phyloP scores from a whole-genome alignment of 2,888 invertebrate genomes.

The Merodon equestris region DNA sequence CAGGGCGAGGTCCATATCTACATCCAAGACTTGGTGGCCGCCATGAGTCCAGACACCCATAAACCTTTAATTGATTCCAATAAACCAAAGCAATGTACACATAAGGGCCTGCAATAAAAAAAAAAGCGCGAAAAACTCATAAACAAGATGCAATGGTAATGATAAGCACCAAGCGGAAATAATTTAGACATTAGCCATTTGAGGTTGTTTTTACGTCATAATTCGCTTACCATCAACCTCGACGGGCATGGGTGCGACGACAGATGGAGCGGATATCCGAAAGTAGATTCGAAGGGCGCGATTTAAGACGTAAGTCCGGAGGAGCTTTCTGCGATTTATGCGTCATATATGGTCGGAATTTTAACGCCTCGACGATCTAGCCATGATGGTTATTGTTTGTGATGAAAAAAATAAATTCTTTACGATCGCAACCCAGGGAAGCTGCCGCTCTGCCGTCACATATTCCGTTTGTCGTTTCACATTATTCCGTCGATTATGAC shows the following conservation, averaged over 20 bases:
- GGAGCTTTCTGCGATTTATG: no score
- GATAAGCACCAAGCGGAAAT: conserved; percentile 23
- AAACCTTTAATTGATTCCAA: conserved; percentile 57
- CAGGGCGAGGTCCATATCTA: no score
- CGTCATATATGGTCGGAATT: conserved; percentile 29
- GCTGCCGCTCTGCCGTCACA: no score
- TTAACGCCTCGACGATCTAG: conserved; percentile 9
- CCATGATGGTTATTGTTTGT: no score
- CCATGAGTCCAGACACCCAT: conserved; percentile 47
- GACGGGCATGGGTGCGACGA: background rate
- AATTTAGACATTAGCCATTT: conserved; percentile 47
- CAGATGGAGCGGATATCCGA: conserved; percentile 6
- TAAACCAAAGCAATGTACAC: conserved; percentile 31
- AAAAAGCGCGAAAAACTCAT: conserved; percentile 11
- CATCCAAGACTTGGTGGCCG: conserved; percentile 46
- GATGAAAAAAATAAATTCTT: no score
- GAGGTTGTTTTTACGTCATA: conserved; percentile 40
- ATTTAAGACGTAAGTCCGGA: no score
- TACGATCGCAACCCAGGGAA: no score
- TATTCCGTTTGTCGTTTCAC: no score
- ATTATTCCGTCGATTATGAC: no score
- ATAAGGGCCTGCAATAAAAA: conserved; percentile 20
- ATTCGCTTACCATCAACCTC: conserved; percentile 33
- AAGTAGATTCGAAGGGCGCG: conserved; percentile 11
- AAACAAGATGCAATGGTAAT: conserved; percentile 41